Percentiles rank a stretch among this genome's conserved stretches.
Evolutionary conservation across 1,140 invertebrate genomes (phyloP).

Genomic region (Drosophila setifemur): DNA sequence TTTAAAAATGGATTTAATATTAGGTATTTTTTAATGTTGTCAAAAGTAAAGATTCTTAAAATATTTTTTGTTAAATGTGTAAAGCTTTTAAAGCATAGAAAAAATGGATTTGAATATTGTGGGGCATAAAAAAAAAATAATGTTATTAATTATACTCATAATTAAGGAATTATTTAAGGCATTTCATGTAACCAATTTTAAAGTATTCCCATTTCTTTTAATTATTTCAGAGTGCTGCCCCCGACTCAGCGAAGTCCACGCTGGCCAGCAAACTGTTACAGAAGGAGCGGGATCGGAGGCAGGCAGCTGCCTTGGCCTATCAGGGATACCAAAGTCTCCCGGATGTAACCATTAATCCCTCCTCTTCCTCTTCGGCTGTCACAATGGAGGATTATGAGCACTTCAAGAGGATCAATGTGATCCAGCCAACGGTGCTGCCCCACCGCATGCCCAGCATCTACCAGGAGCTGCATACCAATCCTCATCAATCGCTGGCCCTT

Average conservation of each 20-base stretch:
- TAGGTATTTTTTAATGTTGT: too few species aligned
- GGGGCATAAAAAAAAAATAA: too few species aligned
- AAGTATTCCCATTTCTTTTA: neutral
- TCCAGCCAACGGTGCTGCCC: constrained; percentile 54
- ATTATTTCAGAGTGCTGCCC: neutral
- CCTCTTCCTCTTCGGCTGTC: constrained; percentile 14
- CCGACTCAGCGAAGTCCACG: constrained; percentile 71
- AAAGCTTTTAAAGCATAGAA: too few species aligned
- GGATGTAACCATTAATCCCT: too few species aligned
- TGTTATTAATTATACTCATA: too few species aligned
- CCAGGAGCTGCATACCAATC: constrained; percentile 17
- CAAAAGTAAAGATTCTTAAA: too few species aligned
- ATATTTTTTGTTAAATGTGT: too few species aligned
- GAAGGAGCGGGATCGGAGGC: constrained; percentile 66
- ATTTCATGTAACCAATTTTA: too few species aligned
- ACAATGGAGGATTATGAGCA: constrained; percentile 53
- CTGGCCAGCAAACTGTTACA: constrained; percentile 74
- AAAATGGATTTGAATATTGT: too few species aligned
- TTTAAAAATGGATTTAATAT: too few species aligned
- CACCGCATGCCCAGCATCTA: constrained; percentile 37
- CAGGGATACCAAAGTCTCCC: constrained; percentile 18
- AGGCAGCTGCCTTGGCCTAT: constrained; percentile 42
- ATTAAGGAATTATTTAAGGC: too few species aligned
- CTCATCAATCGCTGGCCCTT: neutral
- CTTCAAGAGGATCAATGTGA: constrained; percentile 62